Conservation (phyloP, 2,797 vertebrate species). For the Oreonectes daqikongensis region DNA sequence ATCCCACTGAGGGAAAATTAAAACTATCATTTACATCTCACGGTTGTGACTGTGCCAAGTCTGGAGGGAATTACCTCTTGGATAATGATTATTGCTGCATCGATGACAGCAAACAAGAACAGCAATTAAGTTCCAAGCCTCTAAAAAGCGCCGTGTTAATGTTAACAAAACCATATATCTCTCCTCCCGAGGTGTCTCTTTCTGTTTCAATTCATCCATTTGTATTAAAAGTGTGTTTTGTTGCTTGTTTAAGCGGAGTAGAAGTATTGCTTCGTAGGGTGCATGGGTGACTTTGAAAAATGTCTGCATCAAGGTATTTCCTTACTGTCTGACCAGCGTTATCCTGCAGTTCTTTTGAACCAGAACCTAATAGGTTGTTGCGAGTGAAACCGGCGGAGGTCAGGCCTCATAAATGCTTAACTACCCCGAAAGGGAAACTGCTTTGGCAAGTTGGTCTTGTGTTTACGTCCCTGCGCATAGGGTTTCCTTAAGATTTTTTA, state of each 20-base stretch:
- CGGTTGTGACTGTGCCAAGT: constrained; percentile 27
- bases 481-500: constrained; percentile 60
- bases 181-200: too few relatives aligned
- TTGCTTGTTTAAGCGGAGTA: not conserved
- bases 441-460: constrained; percentile 53
- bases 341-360: constrained; percentile 33
- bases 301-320: constrained; percentile 12
- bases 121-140: constrained; percentile 20
- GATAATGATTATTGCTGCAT: constrained; percentile 37
- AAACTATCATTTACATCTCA: constrained; percentile 46
- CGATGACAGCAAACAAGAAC: constrained; percentile 35
- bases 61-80: constrained; percentile 22
- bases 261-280: not conserved
- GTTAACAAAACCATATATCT: not conserved
- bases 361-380: constrained; percentile 43
- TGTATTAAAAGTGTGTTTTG: not conserved
- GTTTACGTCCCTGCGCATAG: constrained; percentile 58
- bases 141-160: not conserved
- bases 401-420: constrained; percentile 60
- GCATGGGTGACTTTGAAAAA: constrained; percentile 37
- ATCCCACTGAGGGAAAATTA: constrained; percentile 46
- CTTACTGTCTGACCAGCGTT: constrained; percentile 31
- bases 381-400: constrained; percentile 53
- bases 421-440: constrained; percentile 57
- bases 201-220: not conserved